Evolutionary conservation across 2,113 vertebrate genomes (phyloP).

Genomic region (Terrapene triunguis): DNA sequence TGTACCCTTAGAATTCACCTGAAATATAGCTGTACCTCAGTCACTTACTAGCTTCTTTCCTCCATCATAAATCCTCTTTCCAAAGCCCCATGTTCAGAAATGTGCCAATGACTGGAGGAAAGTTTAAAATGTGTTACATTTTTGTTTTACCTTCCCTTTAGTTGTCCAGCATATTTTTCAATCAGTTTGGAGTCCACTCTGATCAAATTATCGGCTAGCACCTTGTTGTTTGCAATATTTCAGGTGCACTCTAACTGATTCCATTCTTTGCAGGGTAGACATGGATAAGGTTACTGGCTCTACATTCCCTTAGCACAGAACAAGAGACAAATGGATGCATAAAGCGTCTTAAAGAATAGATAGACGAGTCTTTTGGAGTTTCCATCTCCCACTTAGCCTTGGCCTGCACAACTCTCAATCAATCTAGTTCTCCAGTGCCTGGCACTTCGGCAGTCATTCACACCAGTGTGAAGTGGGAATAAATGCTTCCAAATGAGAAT

Average conservation of each 20-base stretch:
- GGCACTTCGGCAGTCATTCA: background rate
- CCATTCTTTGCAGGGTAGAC: background rate
- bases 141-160: background rate
- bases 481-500: background rate
- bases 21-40: background rate
- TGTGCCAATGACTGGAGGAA: fast-evolving
- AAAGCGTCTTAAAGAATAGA: background rate
- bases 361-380: background rate
- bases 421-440: background rate
- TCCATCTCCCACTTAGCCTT: background rate
- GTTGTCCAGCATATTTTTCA: background rate
- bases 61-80: background rate
- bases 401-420: background rate
- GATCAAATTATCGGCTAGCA: background rate
- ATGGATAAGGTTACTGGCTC: background rate
- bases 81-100: background rate
- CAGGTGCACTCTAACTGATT: background rate
- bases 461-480: fast-evolving
- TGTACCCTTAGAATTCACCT: background rate
- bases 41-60: background rate
- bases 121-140: background rate
- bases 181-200: background rate
- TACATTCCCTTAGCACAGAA: background rate
- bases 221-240: background rate
- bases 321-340: background rate